phyloP scores from a whole-genome alignment of 2,797 vertebrate species.

The Poliocrania exsul region DNA sequence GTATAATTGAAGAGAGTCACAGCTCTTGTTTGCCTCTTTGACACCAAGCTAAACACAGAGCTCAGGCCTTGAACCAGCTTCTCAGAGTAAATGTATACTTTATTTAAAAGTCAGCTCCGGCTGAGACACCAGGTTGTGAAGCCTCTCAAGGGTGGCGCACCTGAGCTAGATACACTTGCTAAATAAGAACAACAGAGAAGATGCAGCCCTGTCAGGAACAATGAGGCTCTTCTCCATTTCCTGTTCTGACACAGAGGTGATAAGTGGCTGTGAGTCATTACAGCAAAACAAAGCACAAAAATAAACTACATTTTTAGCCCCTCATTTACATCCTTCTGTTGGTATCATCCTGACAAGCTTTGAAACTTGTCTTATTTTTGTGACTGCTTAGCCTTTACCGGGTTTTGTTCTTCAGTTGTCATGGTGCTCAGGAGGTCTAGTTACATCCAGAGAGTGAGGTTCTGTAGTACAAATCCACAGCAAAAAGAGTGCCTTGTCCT shows the following conservation, averaged over 20 bases:
- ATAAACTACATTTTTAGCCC: not conserved
- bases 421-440: not conserved
- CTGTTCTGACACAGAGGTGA: not conserved
- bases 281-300: not conserved
- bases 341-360: not conserved
- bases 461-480: not conserved
- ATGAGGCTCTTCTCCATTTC: not conserved
- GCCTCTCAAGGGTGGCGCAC: not conserved
- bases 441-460: not conserved
- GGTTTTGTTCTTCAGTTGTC: not conserved
- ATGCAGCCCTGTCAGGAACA: not conserved
- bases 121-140: not conserved
- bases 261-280: not conserved
- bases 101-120: not conserved
- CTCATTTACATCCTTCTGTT: not conserved
- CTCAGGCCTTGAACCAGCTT: not conserved
- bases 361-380: not conserved
- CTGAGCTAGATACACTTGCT: not conserved
- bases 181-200: not conserved
- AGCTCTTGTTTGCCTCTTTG: not conserved
- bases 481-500: not conserved
- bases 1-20: not conserved
- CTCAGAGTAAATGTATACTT: not conserved
- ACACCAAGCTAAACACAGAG: not conserved
- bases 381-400: not conserved